A percentile compares a stretch with the other conserved stretches of the same genome.
phyloP scores from a whole-genome alignment of 2,888 invertebrate species.

The Punctoribates punctum region DNA sequence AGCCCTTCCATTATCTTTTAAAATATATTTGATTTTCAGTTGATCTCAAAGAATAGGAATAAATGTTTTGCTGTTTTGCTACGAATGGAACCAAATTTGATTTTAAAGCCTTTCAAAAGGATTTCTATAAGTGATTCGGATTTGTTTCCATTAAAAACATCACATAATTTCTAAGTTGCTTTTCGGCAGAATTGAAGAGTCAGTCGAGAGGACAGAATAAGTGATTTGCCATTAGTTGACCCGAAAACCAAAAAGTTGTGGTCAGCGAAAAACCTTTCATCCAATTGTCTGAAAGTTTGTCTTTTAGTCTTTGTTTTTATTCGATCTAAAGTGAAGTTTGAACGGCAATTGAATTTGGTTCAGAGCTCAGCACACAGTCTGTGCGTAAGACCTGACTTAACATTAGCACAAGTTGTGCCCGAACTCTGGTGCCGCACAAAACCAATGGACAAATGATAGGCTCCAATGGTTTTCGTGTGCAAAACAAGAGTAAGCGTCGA shows the following conservation, averaged over 20 bases:
- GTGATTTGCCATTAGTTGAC: not conserved
- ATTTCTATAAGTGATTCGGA: not conserved
- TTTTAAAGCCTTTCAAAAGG: not conserved
- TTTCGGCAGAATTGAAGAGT: too few species aligned
- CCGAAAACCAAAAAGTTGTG: constrained; percentile 8
- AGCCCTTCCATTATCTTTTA: not conserved
- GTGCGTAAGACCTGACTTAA: not conserved
- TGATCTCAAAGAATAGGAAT: not conserved
- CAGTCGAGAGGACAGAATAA: not conserved
- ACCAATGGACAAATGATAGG: constrained; percentile 34
- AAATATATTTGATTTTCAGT: not conserved
- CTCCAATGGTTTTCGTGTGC: constrained; percentile 35
- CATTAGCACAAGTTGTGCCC: constrained; percentile 34
- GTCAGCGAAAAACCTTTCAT: not conserved
- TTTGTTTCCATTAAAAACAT: too few species aligned
- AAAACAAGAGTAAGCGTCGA: not conserved
- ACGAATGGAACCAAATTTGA: not conserved
- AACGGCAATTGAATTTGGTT: constrained; percentile 33
- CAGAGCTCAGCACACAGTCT: not conserved
- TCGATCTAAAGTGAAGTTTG: constrained; percentile 33
- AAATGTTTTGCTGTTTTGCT: not conserved
- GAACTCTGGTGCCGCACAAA: not conserved
- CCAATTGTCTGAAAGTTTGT: not conserved
- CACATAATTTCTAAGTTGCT: too few species aligned
- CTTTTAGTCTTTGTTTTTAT: not conserved